phyloP scores from a whole-genome alignment of 2,113 vertebrate species.

The Myocastor coypus region DNA sequence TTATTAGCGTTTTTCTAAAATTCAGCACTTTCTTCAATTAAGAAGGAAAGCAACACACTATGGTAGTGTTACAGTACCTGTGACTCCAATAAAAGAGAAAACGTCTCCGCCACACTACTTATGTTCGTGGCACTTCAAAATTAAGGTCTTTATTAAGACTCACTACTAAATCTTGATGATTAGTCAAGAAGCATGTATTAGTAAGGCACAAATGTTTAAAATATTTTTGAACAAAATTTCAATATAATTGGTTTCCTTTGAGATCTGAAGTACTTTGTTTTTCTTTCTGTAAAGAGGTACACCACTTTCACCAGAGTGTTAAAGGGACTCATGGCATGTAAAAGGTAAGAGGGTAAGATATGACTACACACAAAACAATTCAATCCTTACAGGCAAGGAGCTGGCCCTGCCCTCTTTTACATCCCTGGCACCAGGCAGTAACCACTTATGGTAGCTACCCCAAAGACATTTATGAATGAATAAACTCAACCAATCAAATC shows the following conservation, averaged over 20 bases:
- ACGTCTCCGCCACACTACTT: not conserved
- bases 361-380: not conserved
- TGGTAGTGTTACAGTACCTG: not conserved
- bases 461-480: not conserved
- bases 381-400: not conserved
- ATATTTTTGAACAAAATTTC: constrained; percentile 19
- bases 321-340: not conserved
- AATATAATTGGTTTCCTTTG: not conserved
- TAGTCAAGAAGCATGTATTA: not conserved
- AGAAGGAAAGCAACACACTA: not conserved
- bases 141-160: not conserved
- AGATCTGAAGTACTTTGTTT: not conserved
- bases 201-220: not conserved
- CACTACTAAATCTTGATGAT: not conserved
- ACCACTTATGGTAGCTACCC: not conserved
- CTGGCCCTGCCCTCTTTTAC: not conserved
- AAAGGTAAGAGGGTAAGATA: not conserved
- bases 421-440: too few species aligned
- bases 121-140: not conserved
- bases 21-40: not conserved
- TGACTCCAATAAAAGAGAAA: not conserved
- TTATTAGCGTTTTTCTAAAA: constrained; percentile 1
- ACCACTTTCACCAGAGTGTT: not conserved
- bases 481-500: not conserved
- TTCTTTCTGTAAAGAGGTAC: not conserved